phyloP scores from a whole-genome alignment of 2,797 vertebrate genomes.

The Erpetoichthys calabaricus region DNA sequence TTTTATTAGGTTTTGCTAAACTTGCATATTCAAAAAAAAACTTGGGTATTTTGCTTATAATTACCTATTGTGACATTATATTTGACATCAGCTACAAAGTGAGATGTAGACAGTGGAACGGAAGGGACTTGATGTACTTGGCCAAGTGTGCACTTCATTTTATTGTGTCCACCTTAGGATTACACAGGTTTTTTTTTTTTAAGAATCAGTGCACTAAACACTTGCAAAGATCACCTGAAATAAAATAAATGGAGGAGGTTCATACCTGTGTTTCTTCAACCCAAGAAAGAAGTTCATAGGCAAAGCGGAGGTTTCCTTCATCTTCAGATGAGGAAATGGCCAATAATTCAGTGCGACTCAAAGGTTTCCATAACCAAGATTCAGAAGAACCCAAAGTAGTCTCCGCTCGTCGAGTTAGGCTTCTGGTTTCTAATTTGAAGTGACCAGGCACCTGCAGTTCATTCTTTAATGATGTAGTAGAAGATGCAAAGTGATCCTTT shows the following conservation, averaged over 20 bases:
- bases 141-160: too few species aligned
- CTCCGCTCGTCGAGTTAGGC: conserved; percentile 30
- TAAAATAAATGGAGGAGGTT: background rate
- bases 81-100: too few species aligned
- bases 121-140: too few species aligned
- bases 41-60: too few species aligned
- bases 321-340: conserved; percentile 88
- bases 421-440: conserved; percentile 15
- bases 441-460: conserved; percentile 41
- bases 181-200: too few species aligned
- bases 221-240: too few species aligned
- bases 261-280: conserved; percentile 94
- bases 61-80: too few species aligned
- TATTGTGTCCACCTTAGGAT: too few species aligned
- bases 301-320: conserved; percentile 85
- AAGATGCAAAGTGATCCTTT: conserved; percentile 73
- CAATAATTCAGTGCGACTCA: conserved; percentile 78
- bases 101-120: too few species aligned
- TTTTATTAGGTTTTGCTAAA: too few species aligned
- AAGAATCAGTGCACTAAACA: too few species aligned
- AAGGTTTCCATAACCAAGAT: conserved; percentile 72
- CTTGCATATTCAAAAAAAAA: too few species aligned
- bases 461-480: conserved; percentile 40
- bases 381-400: conserved; percentile 36
- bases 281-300: conserved; percentile 93